phyloP scores from a whole-genome alignment of 2,888 invertebrate species.

The Agrochola circellaris region DNA sequence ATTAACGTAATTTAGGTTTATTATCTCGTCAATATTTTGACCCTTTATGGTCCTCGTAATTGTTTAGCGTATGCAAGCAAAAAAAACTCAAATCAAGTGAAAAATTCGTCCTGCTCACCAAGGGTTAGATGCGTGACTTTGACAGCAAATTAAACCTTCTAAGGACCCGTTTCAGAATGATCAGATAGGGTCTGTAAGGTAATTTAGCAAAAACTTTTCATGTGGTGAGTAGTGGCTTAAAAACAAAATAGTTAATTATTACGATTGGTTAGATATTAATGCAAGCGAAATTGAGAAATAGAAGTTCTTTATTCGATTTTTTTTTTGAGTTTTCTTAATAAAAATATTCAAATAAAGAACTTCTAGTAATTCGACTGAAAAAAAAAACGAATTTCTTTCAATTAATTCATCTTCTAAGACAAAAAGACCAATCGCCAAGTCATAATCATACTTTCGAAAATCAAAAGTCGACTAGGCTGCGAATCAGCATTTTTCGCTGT shows the following conservation, averaged over 20 bases:
- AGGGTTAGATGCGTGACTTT: constrained; percentile 21
- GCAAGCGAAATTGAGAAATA: neutral
- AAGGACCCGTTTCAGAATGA: neutral
- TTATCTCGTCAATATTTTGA: neutral
- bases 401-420: neutral
- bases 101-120: neutral
- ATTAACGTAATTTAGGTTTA: constrained; percentile 15
- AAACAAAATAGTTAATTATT: neutral
- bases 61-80: too few relatives aligned
- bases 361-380: neutral
- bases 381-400: neutral
- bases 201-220: neutral
- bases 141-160: constrained; percentile 37
- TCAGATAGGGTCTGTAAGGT: neutral
- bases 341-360: neutral
- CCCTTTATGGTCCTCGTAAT: too few relatives aligned
- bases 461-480: too few relatives aligned
- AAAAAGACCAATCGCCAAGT: neutral
- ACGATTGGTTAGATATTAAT: too few relatives aligned
- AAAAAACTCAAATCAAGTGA: neutral
- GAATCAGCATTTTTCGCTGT: too few relatives aligned
- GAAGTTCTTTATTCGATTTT: too few relatives aligned
- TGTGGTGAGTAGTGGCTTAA: neutral
- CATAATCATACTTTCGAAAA: neutral
- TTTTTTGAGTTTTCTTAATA: too few relatives aligned